Evolutionary conservation across 2,888 invertebrate genomes (phyloP), one percentile per base, ranked within the genome.

Genomic region (Drosophila nr. perissopoda): DNA sequence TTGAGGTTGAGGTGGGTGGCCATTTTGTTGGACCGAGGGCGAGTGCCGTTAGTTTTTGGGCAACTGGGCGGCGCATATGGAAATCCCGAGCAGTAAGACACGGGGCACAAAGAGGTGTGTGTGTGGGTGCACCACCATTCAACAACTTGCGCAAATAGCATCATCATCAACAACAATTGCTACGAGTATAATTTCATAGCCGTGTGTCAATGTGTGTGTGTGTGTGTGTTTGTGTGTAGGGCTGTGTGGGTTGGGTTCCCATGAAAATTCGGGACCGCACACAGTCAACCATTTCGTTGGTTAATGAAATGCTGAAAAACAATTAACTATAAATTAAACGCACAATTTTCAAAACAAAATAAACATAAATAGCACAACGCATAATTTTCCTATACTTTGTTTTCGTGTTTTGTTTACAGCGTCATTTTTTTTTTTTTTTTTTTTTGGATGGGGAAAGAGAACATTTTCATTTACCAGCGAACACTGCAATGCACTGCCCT

Each of bases 301-400:
- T 82, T 88, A 88, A 88, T 85, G 85, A 85, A 85, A 79, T 60
- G 74, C 89, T 81, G 89, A 79, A 85, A 88, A 85, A 85, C 85
- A 85, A 85, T 85, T 85, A 85, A 85, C 85, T 85, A 89, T 89
- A 85, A 89, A 85, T 85, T 85, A 85, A 85, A 85, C 85, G 85
- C 85, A 85, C 85, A 89, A 85, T 89, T 85, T 85, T 82, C 90
- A 88, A 85, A 85, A 85, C 85, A 85, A 85, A 85, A 85, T 89
- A 85, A 85, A 88, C 85, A 85, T 73, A 89, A 89, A 85, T 85
- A 87, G 84, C 71, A 56, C 83, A 65, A 67, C 74, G 74, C 83
- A 88, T 83, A 81, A 87, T 74, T 75, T 78, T 64, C 49, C 38
- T 34, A 74, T 84, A 82, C 88, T 87, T 73, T 74, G 62, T 38